Evolutionary conservation across 2,113 vertebrate species (phyloP).

Genomic region (Gulo gulo): DNA sequence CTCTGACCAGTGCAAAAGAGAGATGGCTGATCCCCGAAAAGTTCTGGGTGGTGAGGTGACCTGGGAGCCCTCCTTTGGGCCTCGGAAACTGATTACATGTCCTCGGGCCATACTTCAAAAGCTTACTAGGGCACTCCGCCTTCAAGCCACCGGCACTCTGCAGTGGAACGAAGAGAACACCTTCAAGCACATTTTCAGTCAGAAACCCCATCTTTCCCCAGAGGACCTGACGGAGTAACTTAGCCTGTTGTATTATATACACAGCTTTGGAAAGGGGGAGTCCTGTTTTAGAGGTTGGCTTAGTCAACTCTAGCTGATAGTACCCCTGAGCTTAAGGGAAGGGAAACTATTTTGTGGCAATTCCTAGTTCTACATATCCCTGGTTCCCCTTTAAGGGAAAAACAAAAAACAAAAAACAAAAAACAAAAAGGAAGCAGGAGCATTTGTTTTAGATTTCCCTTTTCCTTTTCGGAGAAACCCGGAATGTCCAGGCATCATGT

Average conservation of each 20-base stretch:
- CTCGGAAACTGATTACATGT: neutral
- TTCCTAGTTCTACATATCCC: neutral
- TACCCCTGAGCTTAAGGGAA: neutral
- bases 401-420: neutral
- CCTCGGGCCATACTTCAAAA: neutral
- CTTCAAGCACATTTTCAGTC: neutral
- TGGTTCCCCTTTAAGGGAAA: neutral
- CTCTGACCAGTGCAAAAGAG: neutral
- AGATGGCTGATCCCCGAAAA: neutral
- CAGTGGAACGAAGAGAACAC: neutral
- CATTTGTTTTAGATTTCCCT: neutral
- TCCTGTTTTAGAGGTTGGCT: neutral
- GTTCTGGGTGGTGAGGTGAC: neutral
- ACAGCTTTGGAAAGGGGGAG: neutral
- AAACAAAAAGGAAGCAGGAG: neutral
- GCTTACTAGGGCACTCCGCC: neutral
- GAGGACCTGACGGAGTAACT: neutral
- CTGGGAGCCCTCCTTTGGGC: neutral
- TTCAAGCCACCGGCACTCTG: neutral
- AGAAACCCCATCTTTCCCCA: neutral
- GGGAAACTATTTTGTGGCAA: neutral
- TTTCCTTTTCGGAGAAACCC: conserved; percentile 18
- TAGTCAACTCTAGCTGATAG: neutral
- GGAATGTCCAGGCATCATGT: neutral
- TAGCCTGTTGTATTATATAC: neutral